These are phyloP conservation scores for Drosophila takahashii DNA, from an alignment of 1,140 invertebrate genomes.

Conservation along the genomic window DNA sequence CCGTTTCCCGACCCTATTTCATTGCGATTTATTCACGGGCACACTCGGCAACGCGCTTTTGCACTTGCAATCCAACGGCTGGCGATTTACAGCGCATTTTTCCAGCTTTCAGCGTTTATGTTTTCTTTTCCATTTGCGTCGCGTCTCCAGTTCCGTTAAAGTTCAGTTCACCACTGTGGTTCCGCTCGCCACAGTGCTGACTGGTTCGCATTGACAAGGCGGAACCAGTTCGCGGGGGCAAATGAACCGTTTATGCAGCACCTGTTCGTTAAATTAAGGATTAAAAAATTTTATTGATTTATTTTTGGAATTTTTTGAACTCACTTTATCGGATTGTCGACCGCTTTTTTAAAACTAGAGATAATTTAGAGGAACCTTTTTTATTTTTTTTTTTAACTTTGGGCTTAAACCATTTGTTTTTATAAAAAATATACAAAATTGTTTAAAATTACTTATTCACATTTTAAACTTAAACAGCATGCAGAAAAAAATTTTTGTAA, in stretches of 20 bases:
- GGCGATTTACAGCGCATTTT: constrained; percentile 38
- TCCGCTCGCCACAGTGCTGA: background rate
- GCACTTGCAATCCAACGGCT: constrained; percentile 16
- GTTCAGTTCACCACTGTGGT: constrained; percentile 18
- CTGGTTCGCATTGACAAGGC: background rate
- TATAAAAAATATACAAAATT: too few species aligned
- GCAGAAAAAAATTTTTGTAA: too few species aligned
- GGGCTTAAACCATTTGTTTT: too few species aligned
- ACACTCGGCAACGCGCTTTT: constrained; percentile 38
- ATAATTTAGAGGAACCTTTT: too few species aligned
- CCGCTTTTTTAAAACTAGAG: too few species aligned
- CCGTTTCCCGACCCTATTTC: constrained; percentile 44
- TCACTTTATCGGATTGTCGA: too few species aligned
- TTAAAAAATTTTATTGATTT: too few species aligned
- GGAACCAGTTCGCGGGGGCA: constrained; percentile 6
- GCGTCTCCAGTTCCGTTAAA: constrained; percentile 27
- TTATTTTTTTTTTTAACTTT: too few species aligned
- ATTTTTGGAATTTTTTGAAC: too few species aligned
- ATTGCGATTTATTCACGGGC: constrained; percentile 54
- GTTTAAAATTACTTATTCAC: too few species aligned
- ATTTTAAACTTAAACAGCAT: too few species aligned
- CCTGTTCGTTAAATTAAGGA: background rate
- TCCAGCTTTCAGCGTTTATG: constrained; percentile 29
- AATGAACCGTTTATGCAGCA: background rate
- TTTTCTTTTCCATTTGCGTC: constrained; percentile 51